Evolutionary conservation across 2,888 invertebrate genomes (phyloP), one percentile per base, ranked within the genome.

Genomic region (Oxyscelio sp.): DNA sequence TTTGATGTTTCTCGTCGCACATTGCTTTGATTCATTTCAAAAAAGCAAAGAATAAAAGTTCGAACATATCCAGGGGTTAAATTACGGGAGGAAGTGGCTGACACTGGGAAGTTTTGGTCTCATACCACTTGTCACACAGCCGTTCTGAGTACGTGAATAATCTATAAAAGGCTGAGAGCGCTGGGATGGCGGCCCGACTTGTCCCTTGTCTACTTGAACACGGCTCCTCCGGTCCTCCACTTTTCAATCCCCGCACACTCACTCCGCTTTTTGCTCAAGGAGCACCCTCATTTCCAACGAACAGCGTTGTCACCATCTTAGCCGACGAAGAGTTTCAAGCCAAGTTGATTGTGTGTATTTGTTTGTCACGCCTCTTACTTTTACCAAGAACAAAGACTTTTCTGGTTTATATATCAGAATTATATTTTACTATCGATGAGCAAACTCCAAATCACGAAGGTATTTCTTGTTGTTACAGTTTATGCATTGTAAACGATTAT

Each of bases 171-270:
- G 91, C 92, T 91, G 91, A 92, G 92, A 92, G 66, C 24, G 63
- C 34, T 27, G 48, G 91, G 91, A 92, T 90, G 92, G 90, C 91
- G 87, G 90, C 90, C 91, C 90, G 92, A 91, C 92, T 90, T 91
- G 92, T 92, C 92, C 92, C 93, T 91, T 92, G 93, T 93, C 93
- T 93, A 94, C 93, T 94, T 94, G 93, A 94, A 92, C 93, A 93
- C 93, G 92, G 90, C 91, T 92, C 89, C 91, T 89, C 90, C 90
- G 89, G 92, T 91, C 92, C 92, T 92, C 90, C 89, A 90, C 91
- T 91, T 92, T 91, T 90, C 91, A 92, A 90, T 90, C 90, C 90
- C 85, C 66, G 70, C 77, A 73, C 68, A 52, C 54, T 75, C 80
- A 56, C 59, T 78, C 27, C 77, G 59, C 73, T 61, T 65, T 78